Evolutionary conservation across 2,113 vertebrate species (phyloP).

Genomic region (Neomonachus schauinslandi): DNA sequence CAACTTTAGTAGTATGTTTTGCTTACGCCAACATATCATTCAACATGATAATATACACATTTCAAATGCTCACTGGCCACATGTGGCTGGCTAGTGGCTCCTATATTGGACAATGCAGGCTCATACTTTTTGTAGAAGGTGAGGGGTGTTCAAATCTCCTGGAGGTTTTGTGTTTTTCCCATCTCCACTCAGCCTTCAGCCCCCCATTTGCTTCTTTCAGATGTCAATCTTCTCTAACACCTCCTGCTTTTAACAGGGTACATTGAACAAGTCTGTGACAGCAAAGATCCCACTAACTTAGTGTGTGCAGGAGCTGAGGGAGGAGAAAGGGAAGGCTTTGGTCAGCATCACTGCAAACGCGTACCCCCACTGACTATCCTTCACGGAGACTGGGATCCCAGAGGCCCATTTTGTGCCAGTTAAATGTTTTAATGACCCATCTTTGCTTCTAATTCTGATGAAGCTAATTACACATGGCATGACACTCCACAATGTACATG

Average conservation of each 20-base stretch:
- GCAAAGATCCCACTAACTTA: neutral
- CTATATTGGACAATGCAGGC: too few relatives aligned
- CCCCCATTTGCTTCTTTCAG: neutral
- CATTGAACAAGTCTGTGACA: neutral
- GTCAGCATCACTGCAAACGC: accelerated
- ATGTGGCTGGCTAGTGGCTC: neutral
- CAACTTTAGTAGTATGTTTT: neutral
- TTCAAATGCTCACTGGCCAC: neutral
- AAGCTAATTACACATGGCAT: accelerated
- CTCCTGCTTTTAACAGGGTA: neutral
- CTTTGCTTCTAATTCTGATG: neutral
- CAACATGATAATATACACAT: neutral
- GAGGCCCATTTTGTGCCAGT: neutral
- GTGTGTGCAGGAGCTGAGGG: neutral
- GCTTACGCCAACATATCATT: neutral
- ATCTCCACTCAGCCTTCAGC: neutral
- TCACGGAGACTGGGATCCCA: neutral
- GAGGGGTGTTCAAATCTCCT: neutral
- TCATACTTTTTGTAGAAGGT: neutral
- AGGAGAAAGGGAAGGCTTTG: neutral
- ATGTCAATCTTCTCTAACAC: neutral
- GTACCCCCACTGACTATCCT: accelerated
- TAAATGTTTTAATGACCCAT: neutral
- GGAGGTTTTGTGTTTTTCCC: neutral
- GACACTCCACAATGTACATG: too few relatives aligned